Evolutionary conservation across 2,113 vertebrate genomes (phyloP).

Genomic region (Tauraco erythrolophus): DNA sequence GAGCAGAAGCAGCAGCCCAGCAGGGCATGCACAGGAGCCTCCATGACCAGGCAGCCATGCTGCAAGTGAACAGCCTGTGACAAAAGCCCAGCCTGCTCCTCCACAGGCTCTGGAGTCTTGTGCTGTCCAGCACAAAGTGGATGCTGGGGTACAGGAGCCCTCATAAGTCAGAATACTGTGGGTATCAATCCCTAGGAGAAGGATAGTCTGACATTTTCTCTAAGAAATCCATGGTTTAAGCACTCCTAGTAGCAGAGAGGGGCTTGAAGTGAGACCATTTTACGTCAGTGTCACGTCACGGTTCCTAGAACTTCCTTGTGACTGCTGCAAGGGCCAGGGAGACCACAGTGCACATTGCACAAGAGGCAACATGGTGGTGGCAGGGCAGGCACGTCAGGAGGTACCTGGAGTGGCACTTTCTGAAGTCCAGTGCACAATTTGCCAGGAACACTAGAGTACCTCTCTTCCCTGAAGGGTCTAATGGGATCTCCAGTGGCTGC

Average conservation of each 20-base stretch:
- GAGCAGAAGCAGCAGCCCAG: not conserved
- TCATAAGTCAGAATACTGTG: not conserved
- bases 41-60: not conserved
- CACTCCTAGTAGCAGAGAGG: not conserved
- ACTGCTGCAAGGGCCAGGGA: not conserved
- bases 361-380: not conserved
- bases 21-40: not conserved
- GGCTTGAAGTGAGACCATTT: not conserved
- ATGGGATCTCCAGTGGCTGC: not conserved
- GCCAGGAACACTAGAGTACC: constrained; percentile 37
- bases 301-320: not conserved
- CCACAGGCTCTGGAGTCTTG: not conserved
- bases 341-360: rapidly evolving
- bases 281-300: not conserved
- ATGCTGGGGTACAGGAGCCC: not conserved
- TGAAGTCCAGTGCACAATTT: not conserved
- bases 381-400: not conserved
- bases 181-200: not conserved
- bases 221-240: not conserved
- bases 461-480: constrained; percentile 26
- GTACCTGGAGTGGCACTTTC: not conserved
- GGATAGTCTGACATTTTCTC: not conserved
- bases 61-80: not conserved
- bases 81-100: not conserved
- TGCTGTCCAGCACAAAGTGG: not conserved